Evolutionary conservation across 2,888 invertebrate species (phyloP), one percentile per base, ranked within the genome.

Genomic region (Nesidiocoris tenuis): DNA sequence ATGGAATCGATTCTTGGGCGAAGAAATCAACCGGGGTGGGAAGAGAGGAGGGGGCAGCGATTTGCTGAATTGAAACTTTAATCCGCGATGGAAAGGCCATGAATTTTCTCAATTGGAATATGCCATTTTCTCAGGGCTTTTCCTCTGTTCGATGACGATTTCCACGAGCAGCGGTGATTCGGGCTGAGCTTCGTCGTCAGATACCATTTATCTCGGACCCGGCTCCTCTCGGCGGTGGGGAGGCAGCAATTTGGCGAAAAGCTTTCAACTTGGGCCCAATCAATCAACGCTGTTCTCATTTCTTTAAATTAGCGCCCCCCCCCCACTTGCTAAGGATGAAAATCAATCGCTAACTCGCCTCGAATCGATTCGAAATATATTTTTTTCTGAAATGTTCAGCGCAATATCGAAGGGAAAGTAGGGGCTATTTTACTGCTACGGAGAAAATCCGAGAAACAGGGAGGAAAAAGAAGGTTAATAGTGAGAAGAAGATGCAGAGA

Each of bases 61-160:
- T 68, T 68, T 56, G 57, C 68, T n/a, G 24, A 68, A 68, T 68
- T 68, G 68, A 68, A 68, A 68, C 68, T 68, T 68, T 68, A 57
- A 68, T 68, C 68, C 23, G 57, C 68, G 59, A 57, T 56, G 22
- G 21, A 57, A 57, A 18, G 23, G 3, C 18, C 59, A 21, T 23
- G 59, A 22, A 57, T 68, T 66, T 54, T 54, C 19, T 23, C 17
- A 22, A 24, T 57, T 57, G 25, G 56, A 68, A 68, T 39, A 68
- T 68, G 59, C 68, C 57, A 54, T 21, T 3, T 68, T 23, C 56
- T 57, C 22, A n/a, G 16, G 56, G 39, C 39, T 39, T 39, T 39
- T 39, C 39, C n/a, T n/a, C n/a, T n/a, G n/a, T n/a, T n/a, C 39
- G 68, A 9, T 67, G 21, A 67, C 17, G 68, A 57, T 39, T 39